Percentiles rank a stretch among this genome's conserved stretches.
phyloP scores from a whole-genome alignment of 2,113 vertebrate genomes.

The Pelecanoides urinatrix region DNA sequence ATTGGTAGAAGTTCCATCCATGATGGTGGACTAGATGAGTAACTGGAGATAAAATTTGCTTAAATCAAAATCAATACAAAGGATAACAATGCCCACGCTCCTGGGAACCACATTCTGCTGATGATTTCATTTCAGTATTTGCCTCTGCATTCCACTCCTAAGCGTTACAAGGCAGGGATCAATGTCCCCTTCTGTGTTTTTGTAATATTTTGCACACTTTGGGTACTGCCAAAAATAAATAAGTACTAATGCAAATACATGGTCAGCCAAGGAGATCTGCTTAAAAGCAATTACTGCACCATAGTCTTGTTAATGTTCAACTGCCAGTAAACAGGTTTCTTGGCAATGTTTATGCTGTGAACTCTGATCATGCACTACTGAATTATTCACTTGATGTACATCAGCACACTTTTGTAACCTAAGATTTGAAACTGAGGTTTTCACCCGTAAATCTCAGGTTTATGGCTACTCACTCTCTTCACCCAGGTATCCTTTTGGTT shows the following conservation, averaged over 20 bases:
- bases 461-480: background rate
- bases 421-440: background rate
- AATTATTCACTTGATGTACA: background rate
- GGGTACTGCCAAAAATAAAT: background rate
- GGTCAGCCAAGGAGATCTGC: background rate
- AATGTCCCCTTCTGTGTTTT: background rate
- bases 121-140: background rate
- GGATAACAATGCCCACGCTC: background rate
- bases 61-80: background rate
- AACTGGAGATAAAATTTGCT: slow-evolving; percentile 10
- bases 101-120: background rate
- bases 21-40: background rate
- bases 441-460: background rate
- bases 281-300: background rate
- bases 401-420: background rate
- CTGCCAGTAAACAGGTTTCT: background rate
- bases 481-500: background rate
- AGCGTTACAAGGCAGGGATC: background rate
- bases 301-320: slow-evolving; percentile 5
- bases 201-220: background rate
- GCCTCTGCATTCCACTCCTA: background rate
- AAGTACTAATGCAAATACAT: background rate
- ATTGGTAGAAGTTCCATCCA: background rate
- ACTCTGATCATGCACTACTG: background rate
- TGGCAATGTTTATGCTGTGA: background rate